phyloP scores from a whole-genome alignment of 2,888 invertebrate genomes.

The Cylindroiulus punctatus region DNA sequence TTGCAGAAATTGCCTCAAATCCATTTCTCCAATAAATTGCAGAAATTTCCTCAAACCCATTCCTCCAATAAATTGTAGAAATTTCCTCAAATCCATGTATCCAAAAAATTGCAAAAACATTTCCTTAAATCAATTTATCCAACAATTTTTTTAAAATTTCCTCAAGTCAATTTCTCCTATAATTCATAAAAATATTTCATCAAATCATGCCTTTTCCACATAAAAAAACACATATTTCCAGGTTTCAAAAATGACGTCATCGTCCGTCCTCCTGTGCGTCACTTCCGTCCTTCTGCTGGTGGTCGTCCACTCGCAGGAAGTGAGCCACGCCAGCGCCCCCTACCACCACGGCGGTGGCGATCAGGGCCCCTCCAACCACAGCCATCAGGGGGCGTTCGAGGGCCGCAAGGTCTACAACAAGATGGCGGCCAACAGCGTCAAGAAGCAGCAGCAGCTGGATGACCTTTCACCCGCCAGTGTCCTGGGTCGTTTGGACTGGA shows the following conservation, averaged over 20 bases:
- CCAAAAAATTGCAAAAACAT: too few species aligned
- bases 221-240: too few species aligned
- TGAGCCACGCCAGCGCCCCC: background rate
- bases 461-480: slow-evolving; percentile 52
- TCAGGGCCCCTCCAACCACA: background rate
- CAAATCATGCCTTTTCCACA: too few species aligned
- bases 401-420: slow-evolving; percentile 47
- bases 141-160: too few species aligned
- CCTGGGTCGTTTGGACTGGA: slow-evolving; percentile 53
- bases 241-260: slow-evolving; percentile 21
- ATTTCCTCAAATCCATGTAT: too few species aligned
- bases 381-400: background rate
- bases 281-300: background rate
- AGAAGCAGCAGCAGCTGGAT: background rate
- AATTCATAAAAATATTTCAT: too few species aligned
- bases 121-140: too few species aligned
- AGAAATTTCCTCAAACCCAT: too few species aligned
- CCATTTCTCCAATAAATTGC: too few species aligned
- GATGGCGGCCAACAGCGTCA: background rate
- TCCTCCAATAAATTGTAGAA: too few species aligned
- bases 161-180: too few species aligned
- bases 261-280: background rate
- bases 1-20: too few species aligned
- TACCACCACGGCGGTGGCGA: background rate
- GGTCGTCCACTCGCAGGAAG: background rate